These are phyloP conservation scores for Priocnemis perturbator DNA, from an alignment of 2,888 invertebrate species.

Conservation along the genomic window DNA sequence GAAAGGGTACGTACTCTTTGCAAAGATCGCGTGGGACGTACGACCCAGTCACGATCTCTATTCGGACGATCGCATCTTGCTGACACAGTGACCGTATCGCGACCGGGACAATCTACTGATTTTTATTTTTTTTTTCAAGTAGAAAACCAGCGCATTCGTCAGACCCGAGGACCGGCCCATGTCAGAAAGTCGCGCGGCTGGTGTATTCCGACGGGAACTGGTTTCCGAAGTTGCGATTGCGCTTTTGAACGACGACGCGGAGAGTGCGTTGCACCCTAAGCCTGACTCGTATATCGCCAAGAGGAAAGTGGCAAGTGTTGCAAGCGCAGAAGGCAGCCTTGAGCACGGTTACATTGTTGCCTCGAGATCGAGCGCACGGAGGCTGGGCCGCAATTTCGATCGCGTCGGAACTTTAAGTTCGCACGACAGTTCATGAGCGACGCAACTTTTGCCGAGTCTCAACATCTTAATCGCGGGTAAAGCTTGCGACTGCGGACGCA, in stretches of 20 bases:
- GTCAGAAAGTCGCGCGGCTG: too few relatives aligned
- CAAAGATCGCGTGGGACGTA: not conserved
- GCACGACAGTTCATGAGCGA: too few relatives aligned
- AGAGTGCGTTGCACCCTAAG: not conserved
- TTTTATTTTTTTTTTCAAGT: too few relatives aligned
- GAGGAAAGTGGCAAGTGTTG: slow-evolving; percentile 1
- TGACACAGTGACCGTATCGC: not conserved
- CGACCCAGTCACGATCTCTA: not conserved
- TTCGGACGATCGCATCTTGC: not conserved
- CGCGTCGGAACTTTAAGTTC: too few relatives aligned
- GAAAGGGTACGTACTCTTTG: too few relatives aligned
- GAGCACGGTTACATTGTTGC: not conserved
- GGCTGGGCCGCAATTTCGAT: too few relatives aligned
- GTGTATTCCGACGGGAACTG: not conserved
- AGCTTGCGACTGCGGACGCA: too few relatives aligned
- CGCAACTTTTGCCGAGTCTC: too few relatives aligned
- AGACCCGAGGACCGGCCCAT: too few relatives aligned
- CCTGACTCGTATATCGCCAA: not conserved
- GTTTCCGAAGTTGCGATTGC: slow-evolving; percentile 5
- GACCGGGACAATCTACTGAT: not conserved
- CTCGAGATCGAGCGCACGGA: too few relatives aligned
- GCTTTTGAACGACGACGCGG: not conserved
- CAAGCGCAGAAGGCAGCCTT: not conserved
- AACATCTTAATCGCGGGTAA: too few relatives aligned
- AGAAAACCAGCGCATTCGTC: too few relatives aligned